Evolutionary conservation across 1,140 invertebrate genomes (phyloP).

Genomic region (Cydia splendana): DNA sequence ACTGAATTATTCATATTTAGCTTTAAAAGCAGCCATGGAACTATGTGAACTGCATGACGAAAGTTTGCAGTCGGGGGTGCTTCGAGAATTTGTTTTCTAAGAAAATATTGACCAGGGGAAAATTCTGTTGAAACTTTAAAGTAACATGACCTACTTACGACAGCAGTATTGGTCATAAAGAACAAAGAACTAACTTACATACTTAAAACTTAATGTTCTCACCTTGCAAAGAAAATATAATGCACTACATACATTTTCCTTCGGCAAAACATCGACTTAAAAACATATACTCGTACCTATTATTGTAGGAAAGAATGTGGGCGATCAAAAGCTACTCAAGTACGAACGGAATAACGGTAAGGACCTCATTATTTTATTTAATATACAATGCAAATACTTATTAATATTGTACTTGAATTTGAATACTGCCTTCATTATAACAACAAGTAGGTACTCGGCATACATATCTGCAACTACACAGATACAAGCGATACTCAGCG

Average conservation of each 20-base stretch:
- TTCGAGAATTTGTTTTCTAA: neutral
- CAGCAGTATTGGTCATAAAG: neutral
- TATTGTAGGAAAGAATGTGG: too few species aligned
- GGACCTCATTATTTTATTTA: neutral
- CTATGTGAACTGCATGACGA: neutral
- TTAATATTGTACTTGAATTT: neutral
- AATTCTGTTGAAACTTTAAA: neutral
- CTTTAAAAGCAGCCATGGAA: neutral
- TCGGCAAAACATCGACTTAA: too few species aligned
- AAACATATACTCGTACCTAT: too few species aligned
- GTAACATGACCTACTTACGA: neutral
- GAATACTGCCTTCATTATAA: too few species aligned
- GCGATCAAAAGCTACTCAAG: too few species aligned
- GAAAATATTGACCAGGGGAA: neutral
- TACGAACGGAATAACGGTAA: neutral
- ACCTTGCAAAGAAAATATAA: neutral
- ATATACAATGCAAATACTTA: neutral
- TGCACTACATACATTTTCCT: neutral
- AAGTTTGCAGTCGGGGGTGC: neutral
- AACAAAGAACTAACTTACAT: neutral
- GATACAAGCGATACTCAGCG: too few species aligned
- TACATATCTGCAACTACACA: too few species aligned
- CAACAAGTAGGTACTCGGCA: too few species aligned
- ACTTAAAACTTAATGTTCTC: neutral
- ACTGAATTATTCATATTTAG: conserved; percentile 7